These are phyloP conservation scores for Machaerirhynchus nigripectus DNA, from an alignment of 2,113 vertebrate genomes.

Conservation along the genomic window DNA sequence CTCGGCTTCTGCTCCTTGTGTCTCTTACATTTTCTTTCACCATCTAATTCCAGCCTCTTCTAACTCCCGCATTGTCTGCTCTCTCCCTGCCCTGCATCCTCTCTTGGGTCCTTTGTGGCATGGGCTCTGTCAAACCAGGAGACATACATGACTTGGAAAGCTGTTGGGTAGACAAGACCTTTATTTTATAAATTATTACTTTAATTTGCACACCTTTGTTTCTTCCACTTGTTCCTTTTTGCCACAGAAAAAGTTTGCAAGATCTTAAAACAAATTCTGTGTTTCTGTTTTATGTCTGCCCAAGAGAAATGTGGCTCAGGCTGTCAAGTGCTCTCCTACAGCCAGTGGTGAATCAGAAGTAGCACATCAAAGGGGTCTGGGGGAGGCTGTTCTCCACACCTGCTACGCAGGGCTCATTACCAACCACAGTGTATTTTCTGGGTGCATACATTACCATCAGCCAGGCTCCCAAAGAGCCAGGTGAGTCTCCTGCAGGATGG, in stretches of 20 bases:
- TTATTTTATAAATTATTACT: background rate
- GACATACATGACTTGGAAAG: background rate
- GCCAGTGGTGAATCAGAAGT: background rate
- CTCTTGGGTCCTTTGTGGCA: background rate
- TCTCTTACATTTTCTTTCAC: background rate
- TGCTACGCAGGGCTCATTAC: background rate
- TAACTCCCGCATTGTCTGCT: background rate
- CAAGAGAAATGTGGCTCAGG: background rate
- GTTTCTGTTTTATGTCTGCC: background rate
- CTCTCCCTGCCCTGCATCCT: background rate
- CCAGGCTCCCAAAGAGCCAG: background rate
- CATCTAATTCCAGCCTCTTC: background rate
- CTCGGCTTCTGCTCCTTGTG: rapidly evolving
- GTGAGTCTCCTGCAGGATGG: background rate
- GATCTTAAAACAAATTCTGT: background rate
- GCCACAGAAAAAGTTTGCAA: background rate
- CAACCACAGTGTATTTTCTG: background rate
- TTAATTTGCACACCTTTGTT: background rate
- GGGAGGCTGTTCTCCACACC: background rate
- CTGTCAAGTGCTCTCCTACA: background rate
- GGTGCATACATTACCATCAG: background rate
- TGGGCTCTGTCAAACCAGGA: background rate
- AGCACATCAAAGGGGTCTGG: background rate
- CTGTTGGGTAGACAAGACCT: background rate
- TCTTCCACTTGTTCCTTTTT: background rate